Base-by-base conservation (phyloP, 2,113 vertebrate species). In the Heterotis niloticus region DNA sequence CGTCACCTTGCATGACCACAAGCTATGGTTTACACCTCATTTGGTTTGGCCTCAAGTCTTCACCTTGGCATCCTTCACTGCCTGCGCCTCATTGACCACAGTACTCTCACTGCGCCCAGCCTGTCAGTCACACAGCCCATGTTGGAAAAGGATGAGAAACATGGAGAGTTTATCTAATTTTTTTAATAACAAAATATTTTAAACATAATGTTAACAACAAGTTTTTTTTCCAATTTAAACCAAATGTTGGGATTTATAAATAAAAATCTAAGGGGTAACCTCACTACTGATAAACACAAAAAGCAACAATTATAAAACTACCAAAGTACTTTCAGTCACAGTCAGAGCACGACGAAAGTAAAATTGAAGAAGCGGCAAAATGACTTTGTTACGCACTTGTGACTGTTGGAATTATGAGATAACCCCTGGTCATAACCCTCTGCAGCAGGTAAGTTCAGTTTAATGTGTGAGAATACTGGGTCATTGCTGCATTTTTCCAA, bases 41-140 rank as follows among this genome's bases (percentile, higher is more conserved):
- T 18, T 20, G 13, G 1, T 5, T 59, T 7, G 17, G 23, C 20
- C 28, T 26, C 52, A 26, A 28, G 62, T 9, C 51, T 80, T 82
- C 80, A 87, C 98, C 94, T 96, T 93, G 78, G 97, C 98, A 72
- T 99, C 98, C 81, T 93, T 85, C 5, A 84, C 87, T 62, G 91
- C 88, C 56, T 90, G 94, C 3, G 82, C 89, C 0, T 94, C 92
- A 56, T 98, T 88, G 84, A 96, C 93, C 0, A 80, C 82, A 0
- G 65, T 84, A 59, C 95, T 81, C 78, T 93, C 90, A 80, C 98
- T 96, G 16, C 97, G 92, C 60, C 96, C 96, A 9, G 94, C 97
- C 98, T 99, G 87, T 0, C 3, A 78, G 65, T 4, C 66, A 4
- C 75, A 17, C 65, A n/a, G 12, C 24, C 26, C 5, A 0, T n/a